Percentiles rank a stretch among this genome's conserved stretches.
Conservation (phyloP, 2,797 vertebrate species). For the Halcyon chelicuti region DNA sequence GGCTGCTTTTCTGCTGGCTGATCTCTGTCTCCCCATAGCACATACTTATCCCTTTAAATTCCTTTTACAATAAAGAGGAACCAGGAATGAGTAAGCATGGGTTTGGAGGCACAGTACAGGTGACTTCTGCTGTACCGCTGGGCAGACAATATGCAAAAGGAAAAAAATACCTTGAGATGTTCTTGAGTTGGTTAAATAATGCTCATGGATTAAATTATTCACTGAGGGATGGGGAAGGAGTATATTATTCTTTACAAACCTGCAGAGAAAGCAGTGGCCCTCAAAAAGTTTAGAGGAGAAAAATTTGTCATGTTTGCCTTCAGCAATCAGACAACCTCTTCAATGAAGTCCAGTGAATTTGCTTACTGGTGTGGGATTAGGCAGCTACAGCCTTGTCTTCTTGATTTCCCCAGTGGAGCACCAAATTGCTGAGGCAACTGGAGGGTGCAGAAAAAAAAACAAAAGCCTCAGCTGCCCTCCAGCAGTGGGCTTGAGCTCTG, state of each 20-base stretch:
- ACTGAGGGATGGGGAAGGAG: not conserved
- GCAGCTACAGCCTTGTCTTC: not conserved
- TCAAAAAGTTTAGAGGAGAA: not conserved
- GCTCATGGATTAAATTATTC: not conserved
- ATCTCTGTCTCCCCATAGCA: not conserved
- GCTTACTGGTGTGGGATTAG: not conserved
- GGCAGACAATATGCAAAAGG: not conserved
- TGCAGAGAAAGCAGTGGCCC: not conserved
- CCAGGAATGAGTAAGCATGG: not conserved
- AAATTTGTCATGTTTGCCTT: not conserved
- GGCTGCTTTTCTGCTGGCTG: not conserved
- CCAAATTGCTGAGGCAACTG: rapidly evolving
- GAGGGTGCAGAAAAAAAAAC: not conserved
- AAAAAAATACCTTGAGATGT: not conserved
- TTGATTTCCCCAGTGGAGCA: not conserved
- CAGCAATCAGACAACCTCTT: not conserved
- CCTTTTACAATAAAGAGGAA: not conserved
- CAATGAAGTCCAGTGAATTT: not conserved
- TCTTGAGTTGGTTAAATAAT: not conserved
- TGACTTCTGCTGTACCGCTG: not conserved
- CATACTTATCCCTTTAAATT: not conserved
- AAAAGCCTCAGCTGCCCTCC: not conserved
- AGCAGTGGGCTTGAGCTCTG: not conserved
- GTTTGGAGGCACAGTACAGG: not conserved
- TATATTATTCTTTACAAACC: not conserved